These are phyloP conservation scores for Rhinoraja longicauda DNA, from an alignment of 2,797 vertebrate genomes.

Conservation along the genomic window DNA sequence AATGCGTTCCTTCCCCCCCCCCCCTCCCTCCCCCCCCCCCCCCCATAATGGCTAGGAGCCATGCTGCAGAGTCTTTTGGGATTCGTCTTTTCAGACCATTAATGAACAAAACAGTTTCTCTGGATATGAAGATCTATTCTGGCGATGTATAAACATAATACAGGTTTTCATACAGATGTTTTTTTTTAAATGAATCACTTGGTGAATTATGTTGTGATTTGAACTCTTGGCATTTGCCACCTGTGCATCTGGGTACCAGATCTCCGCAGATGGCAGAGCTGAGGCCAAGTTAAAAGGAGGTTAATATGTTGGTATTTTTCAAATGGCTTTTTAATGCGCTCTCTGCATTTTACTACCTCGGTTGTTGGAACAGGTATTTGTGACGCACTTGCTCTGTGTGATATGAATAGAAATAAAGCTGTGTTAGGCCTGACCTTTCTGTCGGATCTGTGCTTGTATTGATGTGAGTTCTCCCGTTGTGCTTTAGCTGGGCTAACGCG, in stretches of 20 bases:
- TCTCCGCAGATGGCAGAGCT: not conserved
- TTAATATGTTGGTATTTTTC: not conserved
- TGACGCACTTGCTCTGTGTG: not conserved
- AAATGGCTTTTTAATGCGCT: not conserved
- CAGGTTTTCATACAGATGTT: not conserved
- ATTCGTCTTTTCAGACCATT: not conserved
- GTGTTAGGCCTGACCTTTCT: not conserved
- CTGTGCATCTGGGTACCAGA: not conserved
- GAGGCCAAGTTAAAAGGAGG: constrained; percentile 1
- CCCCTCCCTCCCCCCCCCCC: too few relatives aligned
- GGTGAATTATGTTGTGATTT: not conserved
- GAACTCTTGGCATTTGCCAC: not conserved
- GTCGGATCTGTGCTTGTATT: not conserved
- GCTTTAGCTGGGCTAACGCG: not conserved
- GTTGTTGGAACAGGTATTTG: constrained; percentile 1
- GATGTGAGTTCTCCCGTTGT: not conserved
- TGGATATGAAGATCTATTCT: not conserved
- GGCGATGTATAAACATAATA: not conserved
- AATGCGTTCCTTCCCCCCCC: not conserved
- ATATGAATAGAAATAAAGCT: not conserved
- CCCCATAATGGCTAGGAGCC: not conserved
- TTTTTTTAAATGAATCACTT: constrained; percentile 1
- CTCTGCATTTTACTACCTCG: constrained; percentile 4
- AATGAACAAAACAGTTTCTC: not conserved
- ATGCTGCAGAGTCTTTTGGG: not conserved